phyloP scores from a whole-genome alignment of 2,888 invertebrate species.

The Agrochola litura region DNA sequence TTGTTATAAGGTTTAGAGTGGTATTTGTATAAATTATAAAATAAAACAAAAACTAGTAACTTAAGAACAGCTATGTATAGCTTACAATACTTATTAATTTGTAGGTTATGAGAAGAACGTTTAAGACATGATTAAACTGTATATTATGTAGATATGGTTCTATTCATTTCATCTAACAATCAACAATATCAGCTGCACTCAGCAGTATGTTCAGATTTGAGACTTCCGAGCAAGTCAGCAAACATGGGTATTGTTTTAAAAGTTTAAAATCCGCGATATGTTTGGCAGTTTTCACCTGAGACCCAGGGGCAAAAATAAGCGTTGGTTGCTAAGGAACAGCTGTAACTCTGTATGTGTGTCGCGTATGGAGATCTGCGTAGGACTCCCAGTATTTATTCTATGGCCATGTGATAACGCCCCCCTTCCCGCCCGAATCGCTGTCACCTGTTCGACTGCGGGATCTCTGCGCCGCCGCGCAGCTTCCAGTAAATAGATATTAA shows the following conservation, averaged over 20 bases:
- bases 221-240: background rate
- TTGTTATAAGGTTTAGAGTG: background rate
- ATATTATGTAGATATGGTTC: background rate
- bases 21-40: background rate
- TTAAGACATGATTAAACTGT: background rate
- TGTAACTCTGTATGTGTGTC: no score
- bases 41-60: background rate
- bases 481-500: conserved; percentile 14
- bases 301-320: background rate
- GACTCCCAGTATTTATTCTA: conserved; percentile 38
- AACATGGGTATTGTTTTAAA: background rate
- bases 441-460: conserved; percentile 19
- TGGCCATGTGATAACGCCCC: conserved; percentile 10
- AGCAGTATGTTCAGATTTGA: background rate
- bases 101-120: background rate
- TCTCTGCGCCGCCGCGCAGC: conserved; percentile 53
- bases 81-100: background rate
- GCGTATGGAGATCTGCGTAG: background rate
- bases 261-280: background rate
- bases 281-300: background rate
- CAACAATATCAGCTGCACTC: background rate
- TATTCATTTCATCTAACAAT: background rate
- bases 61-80: background rate
- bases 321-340: background rate
- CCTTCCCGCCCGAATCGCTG: background rate